phyloP scores from a whole-genome alignment of 2,888 invertebrate genomes.

The Celastrina argiolus region DNA sequence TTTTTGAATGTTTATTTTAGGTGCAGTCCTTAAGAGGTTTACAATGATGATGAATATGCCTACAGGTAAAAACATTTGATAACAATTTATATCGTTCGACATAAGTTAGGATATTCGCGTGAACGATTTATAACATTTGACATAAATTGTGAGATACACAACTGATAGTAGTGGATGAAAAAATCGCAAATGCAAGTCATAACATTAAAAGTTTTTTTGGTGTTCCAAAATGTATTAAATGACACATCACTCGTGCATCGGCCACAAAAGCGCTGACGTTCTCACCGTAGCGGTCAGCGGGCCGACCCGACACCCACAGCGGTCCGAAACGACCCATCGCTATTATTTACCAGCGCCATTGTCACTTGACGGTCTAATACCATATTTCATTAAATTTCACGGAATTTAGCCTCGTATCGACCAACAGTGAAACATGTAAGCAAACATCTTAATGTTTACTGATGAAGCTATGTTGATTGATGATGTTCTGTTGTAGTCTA shows the following conservation, averaged over 20 bases:
- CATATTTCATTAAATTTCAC: constrained; percentile 68
- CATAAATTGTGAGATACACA: neutral
- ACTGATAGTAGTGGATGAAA: neutral
- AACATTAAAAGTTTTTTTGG: neutral
- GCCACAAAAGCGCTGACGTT: constrained; percentile 35
- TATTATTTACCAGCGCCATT: constrained; percentile 51
- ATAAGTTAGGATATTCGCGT: neutral
- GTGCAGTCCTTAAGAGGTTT: neutral
- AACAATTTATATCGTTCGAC: constrained; percentile 1
- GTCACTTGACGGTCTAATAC: constrained; percentile 50
- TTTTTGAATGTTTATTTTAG: neutral
- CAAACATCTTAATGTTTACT: constrained; percentile 79
- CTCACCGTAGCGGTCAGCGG: constrained; percentile 49
- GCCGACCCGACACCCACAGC: constrained; percentile 54
- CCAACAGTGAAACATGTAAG: constrained; percentile 73
- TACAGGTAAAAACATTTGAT: constrained; percentile 2
- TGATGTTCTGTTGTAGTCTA: constrained; percentile 68
- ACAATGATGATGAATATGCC: neutral
- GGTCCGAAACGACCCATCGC: constrained; percentile 40
- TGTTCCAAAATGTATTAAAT: constrained; percentile 9
- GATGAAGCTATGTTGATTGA: constrained; percentile 77
- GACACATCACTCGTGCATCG: constrained; percentile 8
- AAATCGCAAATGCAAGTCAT: neutral
- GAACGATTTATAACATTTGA: constrained; percentile 6
- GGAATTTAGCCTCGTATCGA: constrained; percentile 59